Percentiles rank a stretch among this genome's conserved stretches.
Evolutionary conservation across 2,797 vertebrate species (phyloP).

Genomic region (Alouatta caraya): DNA sequence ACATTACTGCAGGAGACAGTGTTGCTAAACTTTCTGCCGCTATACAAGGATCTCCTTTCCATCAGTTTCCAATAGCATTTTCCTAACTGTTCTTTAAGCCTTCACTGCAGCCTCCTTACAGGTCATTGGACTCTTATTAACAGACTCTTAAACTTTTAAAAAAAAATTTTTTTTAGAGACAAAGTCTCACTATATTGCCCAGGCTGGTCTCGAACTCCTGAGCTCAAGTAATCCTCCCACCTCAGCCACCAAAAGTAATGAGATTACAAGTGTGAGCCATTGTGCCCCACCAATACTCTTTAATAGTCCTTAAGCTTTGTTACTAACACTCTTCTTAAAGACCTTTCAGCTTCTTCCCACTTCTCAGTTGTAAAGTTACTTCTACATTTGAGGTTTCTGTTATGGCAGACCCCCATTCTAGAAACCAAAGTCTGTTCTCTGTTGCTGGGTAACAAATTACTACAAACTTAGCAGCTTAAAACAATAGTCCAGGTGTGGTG

Average conservation of each 20-base stretch:
- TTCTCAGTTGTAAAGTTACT: constrained; percentile 10
- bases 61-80: neutral
- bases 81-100: neutral
- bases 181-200: neutral
- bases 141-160: neutral
- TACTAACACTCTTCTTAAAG: neutral
- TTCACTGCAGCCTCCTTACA: neutral
- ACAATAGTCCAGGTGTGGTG: neutral
- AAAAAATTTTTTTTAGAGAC: neutral
- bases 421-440: constrained; percentile 14
- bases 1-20: neutral
- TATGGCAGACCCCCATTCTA: neutral
- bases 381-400: neutral
- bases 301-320: neutral
- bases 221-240: neutral
- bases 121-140: neutral
- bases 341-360: neutral
- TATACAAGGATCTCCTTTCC: neutral
- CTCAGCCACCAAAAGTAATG: neutral
- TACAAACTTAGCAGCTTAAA: neutral
- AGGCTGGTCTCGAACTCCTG: neutral
- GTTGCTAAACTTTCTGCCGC: neutral
- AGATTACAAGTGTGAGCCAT: neutral
- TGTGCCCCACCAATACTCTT: neutral
- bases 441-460: constrained; percentile 38